Base-by-base conservation (phyloP, 2,888 invertebrate genomes). In the Caprella mutica region DNA sequence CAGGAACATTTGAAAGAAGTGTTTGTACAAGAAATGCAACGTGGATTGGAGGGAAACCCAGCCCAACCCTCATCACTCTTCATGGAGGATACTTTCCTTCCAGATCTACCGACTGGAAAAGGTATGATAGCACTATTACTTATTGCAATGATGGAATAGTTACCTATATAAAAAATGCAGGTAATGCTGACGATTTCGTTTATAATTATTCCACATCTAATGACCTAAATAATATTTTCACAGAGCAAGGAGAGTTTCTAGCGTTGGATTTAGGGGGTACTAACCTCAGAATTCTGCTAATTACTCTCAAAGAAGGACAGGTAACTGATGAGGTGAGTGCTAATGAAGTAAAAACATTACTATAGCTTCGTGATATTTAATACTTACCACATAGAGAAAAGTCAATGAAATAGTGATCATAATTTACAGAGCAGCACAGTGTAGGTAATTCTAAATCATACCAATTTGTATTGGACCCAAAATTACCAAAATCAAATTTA, bases 221-320 rank as follows among this genome's bases (percentile, higher is more conserved):
- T n/a, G n/a, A n/a, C n/a, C n/a, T n/a, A n/a, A n/a, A n/a, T n/a
- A n/a, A n/a, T n/a, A n/a, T 5, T n/a, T 14, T 50, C 40, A 5
- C 71, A 83, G 83, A 84, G 75, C 78, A 81, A 65, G 86, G 86
- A 0, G 76, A 81, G 50, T 87, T 79, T 71, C 72, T 87, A 66
- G 86, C 86, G 2, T 72, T 87, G 66, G 87, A 88, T 72, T 77
- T 88, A 58, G 87, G 87, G 3, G 86, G 87, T 21, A 86, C 86
- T 24, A 86, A 87, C 74, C 86, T 86, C 71, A 77, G 87, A 9
- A 80, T 87, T 14, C 74, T 86, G 24, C 73, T 82, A 39, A 71
- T 85, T 66, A 80, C 81, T 67, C 72, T 86, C 65, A 69, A 67
- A 4, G 72, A 73, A 9, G 83, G 83, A 0, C 70, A 72, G 55